Evolutionary conservation across 2,797 vertebrate species (phyloP).

Genomic region (Nannoperca obscura): DNA sequence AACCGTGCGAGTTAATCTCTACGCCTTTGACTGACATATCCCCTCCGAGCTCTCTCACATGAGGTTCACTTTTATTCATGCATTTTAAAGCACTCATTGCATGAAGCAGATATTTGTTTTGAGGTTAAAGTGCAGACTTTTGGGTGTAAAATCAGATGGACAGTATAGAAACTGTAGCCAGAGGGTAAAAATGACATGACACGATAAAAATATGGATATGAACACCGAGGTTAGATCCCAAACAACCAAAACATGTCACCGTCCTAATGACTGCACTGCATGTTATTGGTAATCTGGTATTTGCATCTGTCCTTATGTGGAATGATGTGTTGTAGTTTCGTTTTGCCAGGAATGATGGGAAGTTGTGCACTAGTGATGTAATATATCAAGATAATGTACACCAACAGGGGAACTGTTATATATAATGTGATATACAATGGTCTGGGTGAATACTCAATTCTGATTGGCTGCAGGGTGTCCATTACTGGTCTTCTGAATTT

Average conservation of each 20-base stretch:
- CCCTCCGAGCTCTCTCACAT: too few relatives aligned
- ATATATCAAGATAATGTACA: too few relatives aligned
- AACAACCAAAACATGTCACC: background rate
- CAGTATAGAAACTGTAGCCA: background rate
- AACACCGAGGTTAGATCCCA: background rate
- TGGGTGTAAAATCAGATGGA: background rate
- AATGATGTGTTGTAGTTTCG: too few relatives aligned
- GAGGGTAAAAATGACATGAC: too few relatives aligned
- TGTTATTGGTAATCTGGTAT: conserved; percentile 4
- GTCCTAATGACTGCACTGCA: background rate
- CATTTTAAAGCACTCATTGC: background rate
- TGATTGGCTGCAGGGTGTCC: too few relatives aligned
- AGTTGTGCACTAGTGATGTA: too few relatives aligned
- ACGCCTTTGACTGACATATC: background rate
- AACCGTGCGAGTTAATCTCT: background rate
- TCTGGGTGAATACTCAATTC: too few relatives aligned
- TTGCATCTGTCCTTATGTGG: background rate
- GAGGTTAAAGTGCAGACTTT: background rate
- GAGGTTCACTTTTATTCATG: background rate
- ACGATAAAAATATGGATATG: too few relatives aligned
- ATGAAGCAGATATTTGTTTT: background rate
- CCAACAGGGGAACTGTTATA: too few relatives aligned
- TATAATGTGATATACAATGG: too few relatives aligned
- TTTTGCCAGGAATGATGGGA: too few relatives aligned
- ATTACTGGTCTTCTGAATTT: background rate